Conservation (phyloP, 2,113 vertebrate genomes). For the Siphamia tubifer region DNA sequence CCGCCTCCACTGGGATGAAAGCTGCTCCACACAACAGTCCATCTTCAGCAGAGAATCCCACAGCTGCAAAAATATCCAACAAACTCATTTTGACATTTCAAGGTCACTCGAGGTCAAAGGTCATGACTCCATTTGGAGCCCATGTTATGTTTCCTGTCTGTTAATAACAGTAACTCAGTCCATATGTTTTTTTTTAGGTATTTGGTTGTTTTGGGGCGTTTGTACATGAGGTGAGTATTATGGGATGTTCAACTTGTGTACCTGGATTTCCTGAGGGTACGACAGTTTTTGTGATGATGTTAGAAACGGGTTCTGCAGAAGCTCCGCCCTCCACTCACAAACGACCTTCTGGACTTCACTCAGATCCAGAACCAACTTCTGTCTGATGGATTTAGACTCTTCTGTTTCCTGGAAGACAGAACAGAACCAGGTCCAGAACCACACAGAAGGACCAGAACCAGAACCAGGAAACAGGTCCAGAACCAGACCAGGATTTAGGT, state of each 20-base stretch:
- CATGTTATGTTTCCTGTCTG: too few relatives aligned
- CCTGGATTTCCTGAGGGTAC: conserved; percentile 74
- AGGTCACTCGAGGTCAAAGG: too few relatives aligned
- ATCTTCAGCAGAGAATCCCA: conserved; percentile 71
- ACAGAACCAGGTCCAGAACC: background rate
- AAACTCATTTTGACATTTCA: too few relatives aligned
- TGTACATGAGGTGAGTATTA: too few relatives aligned
- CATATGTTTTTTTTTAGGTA: too few relatives aligned
- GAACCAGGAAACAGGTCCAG: too few relatives aligned
- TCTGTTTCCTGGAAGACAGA: conserved; percentile 12
- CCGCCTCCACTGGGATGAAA: conserved; percentile 55
- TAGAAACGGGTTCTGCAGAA: conserved; percentile 20
- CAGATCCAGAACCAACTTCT: background rate
- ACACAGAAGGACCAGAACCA: too few relatives aligned
- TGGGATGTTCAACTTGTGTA: background rate
- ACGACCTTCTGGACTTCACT: background rate
- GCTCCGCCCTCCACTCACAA: conserved; percentile 34
- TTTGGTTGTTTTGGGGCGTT: too few relatives aligned
- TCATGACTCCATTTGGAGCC: too few relatives aligned
- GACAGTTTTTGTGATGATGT: background rate
- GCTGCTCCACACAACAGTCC: conserved; percentile 45
- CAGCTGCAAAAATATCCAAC: conserved; percentile 65
- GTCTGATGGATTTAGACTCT: background rate
- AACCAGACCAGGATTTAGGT: too few relatives aligned
- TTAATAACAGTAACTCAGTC: too few relatives aligned